Evolutionary conservation across 2,888 invertebrate genomes (phyloP), one percentile per base, ranked within the genome.

Genomic region (Trachelus troglodyta): DNA sequence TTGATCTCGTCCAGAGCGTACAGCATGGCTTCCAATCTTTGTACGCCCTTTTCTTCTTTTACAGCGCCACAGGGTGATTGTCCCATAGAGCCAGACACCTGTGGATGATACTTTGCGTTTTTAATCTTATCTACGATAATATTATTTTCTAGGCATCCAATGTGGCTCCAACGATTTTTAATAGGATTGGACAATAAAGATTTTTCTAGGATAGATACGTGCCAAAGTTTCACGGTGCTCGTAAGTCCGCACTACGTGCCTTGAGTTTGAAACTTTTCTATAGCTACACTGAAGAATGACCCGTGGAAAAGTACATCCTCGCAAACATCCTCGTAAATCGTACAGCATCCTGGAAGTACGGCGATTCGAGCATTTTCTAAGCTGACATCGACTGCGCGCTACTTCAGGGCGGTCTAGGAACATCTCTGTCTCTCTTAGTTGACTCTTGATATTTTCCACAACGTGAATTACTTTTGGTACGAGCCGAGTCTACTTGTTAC

Each of bases 1-100:
- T 96, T 96, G 79, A 95, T 95, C 85, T 93, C 93, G 83, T 95
- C 94, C 37, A 95, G 90, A 4, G 95, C 94, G 90, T 93, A 95
- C 6, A 95, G 90, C 93, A 95, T 93, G 3, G 95, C 95, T 86
- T 96, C 95, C 79, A 96, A 90, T 6, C 95, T 92, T 86, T 95
- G 95, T 79, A 95, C 93, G 30, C 95, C 95, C 83, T 95, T 95
- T 85, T 95, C 94, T 82, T 94, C 93, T 88, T 95, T 93, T 73
- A 94, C 94, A 6, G 93, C 93, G 3, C 94, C 94, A 83, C 94
- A 94, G 3, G 93, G 90, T 30, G 89, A 91, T 88, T 83, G 93
- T 82, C 90, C 89, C 31, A 88, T 89, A 75, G 89, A 87, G 11
- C 90, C 90, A 6, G 88, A 81, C 40, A 91, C 87, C 89, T 91